phyloP scores from a whole-genome alignment of 2,888 invertebrate genomes.

The Glyphotaelius pellucidus region DNA sequence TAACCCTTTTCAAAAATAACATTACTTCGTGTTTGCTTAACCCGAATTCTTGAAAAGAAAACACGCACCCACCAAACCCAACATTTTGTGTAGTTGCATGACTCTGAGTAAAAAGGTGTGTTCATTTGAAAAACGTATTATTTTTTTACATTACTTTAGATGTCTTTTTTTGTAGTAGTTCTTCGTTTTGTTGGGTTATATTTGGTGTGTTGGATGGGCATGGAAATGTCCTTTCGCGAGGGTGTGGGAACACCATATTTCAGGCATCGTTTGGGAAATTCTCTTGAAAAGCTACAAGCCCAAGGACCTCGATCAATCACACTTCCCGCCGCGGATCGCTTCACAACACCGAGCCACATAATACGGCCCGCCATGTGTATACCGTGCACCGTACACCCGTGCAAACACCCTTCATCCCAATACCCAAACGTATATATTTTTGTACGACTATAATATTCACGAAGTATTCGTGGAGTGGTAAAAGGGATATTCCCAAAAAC shows the following conservation, averaged over 20 bases:
- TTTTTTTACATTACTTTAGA: neutral
- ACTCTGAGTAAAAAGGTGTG: neutral
- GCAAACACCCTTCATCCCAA: neutral
- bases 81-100: neutral
- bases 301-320: slow-evolving; percentile 41
- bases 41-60: slow-evolving; percentile 11
- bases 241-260: slow-evolving; percentile 20
- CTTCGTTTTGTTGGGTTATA: neutral
- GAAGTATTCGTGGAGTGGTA: neutral
- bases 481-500: neutral
- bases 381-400: neutral
- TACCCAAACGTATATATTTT: neutral
- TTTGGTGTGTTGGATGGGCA: neutral
- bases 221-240: slow-evolving; percentile 15
- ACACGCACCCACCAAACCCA: neutral
- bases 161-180: neutral
- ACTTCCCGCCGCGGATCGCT: slow-evolving; percentile 12
- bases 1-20: slow-evolving; percentile 31
- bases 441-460: neutral
- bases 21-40: neutral
- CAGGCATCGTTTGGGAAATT: slow-evolving; percentile 34
- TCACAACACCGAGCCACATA: slow-evolving; percentile 11
- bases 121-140: neutral
- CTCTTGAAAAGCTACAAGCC: slow-evolving; percentile 24
- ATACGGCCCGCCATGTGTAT: neutral